Evolutionary conservation across 2,113 vertebrate genomes (phyloP), one percentile per base, ranked within the genome.

Genomic region (Sylvietta virens): DNA sequence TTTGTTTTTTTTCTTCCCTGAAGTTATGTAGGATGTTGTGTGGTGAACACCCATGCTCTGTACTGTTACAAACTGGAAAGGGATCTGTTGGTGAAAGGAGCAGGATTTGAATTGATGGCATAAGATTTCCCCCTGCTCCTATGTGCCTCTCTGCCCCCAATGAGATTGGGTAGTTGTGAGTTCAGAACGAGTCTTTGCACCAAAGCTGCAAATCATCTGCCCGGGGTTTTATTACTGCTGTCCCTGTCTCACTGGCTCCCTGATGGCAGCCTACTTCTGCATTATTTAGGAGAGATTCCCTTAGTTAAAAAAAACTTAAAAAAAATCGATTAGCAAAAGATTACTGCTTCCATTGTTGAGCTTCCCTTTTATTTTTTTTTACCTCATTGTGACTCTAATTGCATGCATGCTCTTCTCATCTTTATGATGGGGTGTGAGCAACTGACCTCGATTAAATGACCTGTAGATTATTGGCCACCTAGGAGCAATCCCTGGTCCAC

Each of bases 391-490:
- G 39, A 62, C 35, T 88, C 33, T 86, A 69, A 70, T 78, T 64
- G 33, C 4, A 5, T 90, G 64, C 10, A 11, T 44, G 35, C 19
- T 91, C 3, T 1, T 88, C 37, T 81, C 4, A 0, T 79, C 67
- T 78, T 88, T 78, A 48, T 78, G 82, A 70, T 67, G 44, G 57
- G 71, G 56, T 92, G 64, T 48, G 81, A 66, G 47, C 69, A 83
- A 21, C 51, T 88, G 88, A 67, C 93, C 90, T 93, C 81, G 7
- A 88, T 90, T 92, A 96, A 95, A 90, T 83, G 90, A 92, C 69
- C 72, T 95, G 72, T 93, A 73, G 96, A 86, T 93, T 96, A 95
- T 76, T 93, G 77, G 93, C 92, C 92, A 86, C 88, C 54, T 14
- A 86, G 93, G 95, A 96, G 82, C 82, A 94, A 81, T 97, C 47